Evolutionary conservation across 2,888 invertebrate species (phyloP).

Genomic region (Lathronympha strigana): DNA sequence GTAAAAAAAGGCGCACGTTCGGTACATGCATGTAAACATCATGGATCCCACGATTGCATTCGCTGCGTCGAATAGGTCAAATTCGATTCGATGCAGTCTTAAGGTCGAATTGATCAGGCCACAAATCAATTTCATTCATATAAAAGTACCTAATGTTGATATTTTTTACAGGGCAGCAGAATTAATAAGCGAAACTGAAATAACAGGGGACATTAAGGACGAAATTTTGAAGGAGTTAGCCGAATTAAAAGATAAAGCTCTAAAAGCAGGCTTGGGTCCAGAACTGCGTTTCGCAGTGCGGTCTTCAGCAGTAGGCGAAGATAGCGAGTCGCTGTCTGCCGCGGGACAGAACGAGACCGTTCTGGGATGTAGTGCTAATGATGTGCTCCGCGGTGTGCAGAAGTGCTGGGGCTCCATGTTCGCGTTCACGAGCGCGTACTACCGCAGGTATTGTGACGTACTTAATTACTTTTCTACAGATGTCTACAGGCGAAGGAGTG

Average conservation of each 20-base stretch:
- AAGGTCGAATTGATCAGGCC: no score
- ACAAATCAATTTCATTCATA: not conserved
- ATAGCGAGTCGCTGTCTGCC: conserved; percentile 90
- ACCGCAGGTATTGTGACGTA: conserved; percentile 85
- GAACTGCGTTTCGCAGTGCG: conserved; percentile 86
- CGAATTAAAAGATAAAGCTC: conserved; percentile 57
- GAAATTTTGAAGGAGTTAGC: conserved; percentile 63
- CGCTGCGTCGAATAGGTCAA: no score
- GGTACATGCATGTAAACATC: no score
- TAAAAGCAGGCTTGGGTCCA: conserved; percentile 57
- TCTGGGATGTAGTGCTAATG: conserved; percentile 84
- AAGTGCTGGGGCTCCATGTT: conserved; percentile 94
- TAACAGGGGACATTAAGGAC: conserved; percentile 67
- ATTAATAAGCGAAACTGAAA: conserved; percentile 67
- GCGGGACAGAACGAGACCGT: conserved; percentile 94
- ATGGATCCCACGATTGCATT: no score
- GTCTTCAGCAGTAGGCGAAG: conserved; percentile 90
- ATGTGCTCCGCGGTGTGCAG: conserved; percentile 84
- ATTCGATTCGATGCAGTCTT: no score
- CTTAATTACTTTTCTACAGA: no score
- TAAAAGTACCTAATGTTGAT: no score
- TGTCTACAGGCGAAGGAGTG: no score
- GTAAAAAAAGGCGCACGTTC: no score
- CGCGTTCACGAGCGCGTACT: conserved; percentile 89
- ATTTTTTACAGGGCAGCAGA: conserved; percentile 69